These are phyloP conservation scores for Drosophila demipolita DNA, from an alignment of 2,888 invertebrate genomes.

Conservation along the genomic window DNA sequence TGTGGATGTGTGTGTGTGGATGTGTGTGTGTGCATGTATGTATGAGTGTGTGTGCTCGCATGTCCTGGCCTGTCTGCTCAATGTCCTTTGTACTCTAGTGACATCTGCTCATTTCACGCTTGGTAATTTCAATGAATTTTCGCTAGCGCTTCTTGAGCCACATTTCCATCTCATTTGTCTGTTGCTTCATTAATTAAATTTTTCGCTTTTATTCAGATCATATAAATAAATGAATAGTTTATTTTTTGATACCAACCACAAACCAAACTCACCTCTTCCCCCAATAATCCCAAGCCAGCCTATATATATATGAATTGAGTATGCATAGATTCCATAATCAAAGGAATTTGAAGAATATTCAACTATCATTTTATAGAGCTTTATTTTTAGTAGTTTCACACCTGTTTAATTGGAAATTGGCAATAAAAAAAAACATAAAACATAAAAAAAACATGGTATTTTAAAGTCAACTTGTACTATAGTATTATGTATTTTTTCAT, in stretches of 20 bases:
- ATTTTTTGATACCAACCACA: not conserved
- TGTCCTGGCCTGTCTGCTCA: slow-evolving; percentile 51
- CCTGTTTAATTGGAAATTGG: not conserved
- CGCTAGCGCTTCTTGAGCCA: slow-evolving; percentile 46
- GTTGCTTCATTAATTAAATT: slow-evolving; percentile 71
- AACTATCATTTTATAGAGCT: not conserved
- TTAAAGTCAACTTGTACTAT: not conserved
- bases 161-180: slow-evolving; percentile 50
- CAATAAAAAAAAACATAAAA: not conserved
- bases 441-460: not conserved
- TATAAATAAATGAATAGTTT: slow-evolving; percentile 53
- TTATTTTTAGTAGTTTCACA: not conserved
- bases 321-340: slow-evolving; percentile 4
- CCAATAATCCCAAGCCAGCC: not conserved
- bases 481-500: not conserved
- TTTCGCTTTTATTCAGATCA: slow-evolving; percentile 36
- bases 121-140: slow-evolving; percentile 79
- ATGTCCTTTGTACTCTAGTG: slow-evolving; percentile 71
- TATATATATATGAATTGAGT: not conserved
- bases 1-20: slow-evolving; percentile 15
- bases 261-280: not conserved
- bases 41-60: slow-evolving; percentile 22
- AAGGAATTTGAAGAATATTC: not conserved
- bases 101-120: slow-evolving; percentile 81
- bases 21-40: slow-evolving; percentile 10